Evolutionary conservation across 2,797 vertebrate species (phyloP).

Genomic region (Alca torda): DNA sequence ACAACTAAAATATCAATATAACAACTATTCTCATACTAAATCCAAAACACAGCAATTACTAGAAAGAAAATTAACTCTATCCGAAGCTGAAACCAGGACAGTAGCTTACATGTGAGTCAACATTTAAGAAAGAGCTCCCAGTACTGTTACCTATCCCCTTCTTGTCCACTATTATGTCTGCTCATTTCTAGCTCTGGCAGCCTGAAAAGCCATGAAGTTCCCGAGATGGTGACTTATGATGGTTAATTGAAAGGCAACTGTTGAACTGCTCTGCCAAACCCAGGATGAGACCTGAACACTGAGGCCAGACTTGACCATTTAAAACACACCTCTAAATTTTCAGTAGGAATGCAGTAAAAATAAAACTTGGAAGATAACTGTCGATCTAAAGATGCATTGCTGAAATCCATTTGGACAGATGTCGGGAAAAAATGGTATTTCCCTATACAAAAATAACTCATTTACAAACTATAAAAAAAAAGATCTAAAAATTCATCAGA

Average conservation of each 20-base stretch:
- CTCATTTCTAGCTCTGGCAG: background rate
- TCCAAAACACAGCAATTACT: background rate
- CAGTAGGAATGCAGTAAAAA: background rate
- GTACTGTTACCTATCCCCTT: background rate
- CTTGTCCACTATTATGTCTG: background rate
- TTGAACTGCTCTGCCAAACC: background rate
- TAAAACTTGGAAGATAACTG: background rate
- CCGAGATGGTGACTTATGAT: background rate
- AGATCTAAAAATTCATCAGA: background rate
- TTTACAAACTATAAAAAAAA: background rate
- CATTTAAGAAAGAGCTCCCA: background rate
- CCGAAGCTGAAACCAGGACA: background rate
- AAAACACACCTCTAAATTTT: background rate
- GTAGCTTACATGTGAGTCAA: background rate
- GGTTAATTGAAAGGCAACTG: background rate
- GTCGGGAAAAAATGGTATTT: background rate
- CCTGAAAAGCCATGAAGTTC: background rate
- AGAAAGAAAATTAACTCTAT: background rate
- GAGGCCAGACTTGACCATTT: background rate
- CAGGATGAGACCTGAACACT: background rate
- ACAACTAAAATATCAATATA: background rate
- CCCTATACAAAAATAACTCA: background rate
- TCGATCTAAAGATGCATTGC: background rate
- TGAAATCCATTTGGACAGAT: background rate
- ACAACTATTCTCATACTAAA: background rate